phyloP scores from a whole-genome alignment of 2,888 invertebrate species.

The Stratiomys singularior region DNA sequence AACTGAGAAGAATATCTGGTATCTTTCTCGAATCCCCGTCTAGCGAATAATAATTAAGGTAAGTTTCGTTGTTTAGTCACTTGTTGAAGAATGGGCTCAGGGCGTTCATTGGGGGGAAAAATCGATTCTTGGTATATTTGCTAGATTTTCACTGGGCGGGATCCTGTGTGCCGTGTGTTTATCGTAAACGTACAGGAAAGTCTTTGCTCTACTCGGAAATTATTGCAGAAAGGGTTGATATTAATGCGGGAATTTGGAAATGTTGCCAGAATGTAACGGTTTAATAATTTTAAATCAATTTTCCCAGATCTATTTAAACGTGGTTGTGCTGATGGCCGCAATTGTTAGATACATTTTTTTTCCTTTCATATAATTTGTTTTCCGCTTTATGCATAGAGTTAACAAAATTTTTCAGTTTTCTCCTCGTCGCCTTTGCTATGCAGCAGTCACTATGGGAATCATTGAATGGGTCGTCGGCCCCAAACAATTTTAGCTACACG shows the following conservation, averaged over 20 bases:
- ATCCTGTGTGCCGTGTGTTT: not conserved
- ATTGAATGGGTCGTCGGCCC: slow-evolving; percentile 19
- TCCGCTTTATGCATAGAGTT: too few species aligned
- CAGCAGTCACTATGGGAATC: not conserved
- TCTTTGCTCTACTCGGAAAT: too few species aligned
- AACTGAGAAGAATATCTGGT: not conserved
- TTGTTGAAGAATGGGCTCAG: not conserved
- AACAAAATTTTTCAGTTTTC: too few species aligned
- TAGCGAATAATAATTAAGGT: not conserved
- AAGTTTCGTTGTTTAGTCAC: not conserved
- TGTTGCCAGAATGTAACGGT: too few species aligned
- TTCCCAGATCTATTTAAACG: too few species aligned
- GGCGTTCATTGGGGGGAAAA: not conserved
- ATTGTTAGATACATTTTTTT: too few species aligned
- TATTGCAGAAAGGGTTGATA: too few species aligned
- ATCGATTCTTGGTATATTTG: not conserved
- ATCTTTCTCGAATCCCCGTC: not conserved
- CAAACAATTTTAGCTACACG: slow-evolving; percentile 19
- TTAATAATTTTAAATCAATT: too few species aligned
- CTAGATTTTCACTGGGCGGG: not conserved
- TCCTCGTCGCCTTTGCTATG: not conserved
- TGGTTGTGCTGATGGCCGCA: too few species aligned
- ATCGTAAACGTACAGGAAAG: not conserved
- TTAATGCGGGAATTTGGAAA: too few species aligned
- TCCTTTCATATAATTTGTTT: not conserved